Evolutionary conservation across 2,113 vertebrate genomes (phyloP).

Genomic region (Pterocles burchelli): DNA sequence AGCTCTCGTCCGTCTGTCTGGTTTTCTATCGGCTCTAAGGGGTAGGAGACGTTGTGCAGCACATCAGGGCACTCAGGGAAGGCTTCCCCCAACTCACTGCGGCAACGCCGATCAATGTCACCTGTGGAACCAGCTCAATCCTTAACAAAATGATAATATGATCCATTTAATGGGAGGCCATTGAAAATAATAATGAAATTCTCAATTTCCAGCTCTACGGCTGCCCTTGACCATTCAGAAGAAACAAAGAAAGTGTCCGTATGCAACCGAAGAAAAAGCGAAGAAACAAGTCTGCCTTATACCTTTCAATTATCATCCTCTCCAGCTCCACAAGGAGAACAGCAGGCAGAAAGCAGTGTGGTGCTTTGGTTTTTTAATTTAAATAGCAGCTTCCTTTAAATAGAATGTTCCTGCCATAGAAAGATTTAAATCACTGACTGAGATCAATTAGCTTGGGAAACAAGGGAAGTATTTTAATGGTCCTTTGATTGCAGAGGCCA

Average conservation of each 20-base stretch:
- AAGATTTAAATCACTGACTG: constrained; percentile 47
- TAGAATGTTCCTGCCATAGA: constrained; percentile 34
- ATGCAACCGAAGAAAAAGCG: neutral
- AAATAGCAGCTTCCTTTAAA: constrained; percentile 60
- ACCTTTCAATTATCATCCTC: neutral
- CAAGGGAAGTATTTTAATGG: constrained; percentile 61
- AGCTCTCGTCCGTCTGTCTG: neutral
- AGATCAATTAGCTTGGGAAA: constrained; percentile 60
- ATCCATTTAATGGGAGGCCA: neutral
- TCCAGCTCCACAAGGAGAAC: constrained; percentile 13
- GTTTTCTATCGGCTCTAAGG: neutral
- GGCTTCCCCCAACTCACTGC: neutral
- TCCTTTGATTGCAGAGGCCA: constrained; percentile 49
- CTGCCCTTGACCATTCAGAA: neutral
- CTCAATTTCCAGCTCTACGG: neutral
- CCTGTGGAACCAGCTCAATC: neutral
- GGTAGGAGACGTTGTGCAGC: neutral
- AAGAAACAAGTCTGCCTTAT: neutral
- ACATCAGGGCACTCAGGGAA: neutral
- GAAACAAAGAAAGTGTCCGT: neutral
- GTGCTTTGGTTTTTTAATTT: constrained; percentile 46
- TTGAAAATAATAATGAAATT: neutral
- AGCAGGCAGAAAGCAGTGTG: constrained; percentile 18
- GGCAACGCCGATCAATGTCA: accelerated
- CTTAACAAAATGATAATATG: neutral